Conservation (phyloP, 2,113 vertebrate species). For the Misgurnus mizolepis region DNA sequence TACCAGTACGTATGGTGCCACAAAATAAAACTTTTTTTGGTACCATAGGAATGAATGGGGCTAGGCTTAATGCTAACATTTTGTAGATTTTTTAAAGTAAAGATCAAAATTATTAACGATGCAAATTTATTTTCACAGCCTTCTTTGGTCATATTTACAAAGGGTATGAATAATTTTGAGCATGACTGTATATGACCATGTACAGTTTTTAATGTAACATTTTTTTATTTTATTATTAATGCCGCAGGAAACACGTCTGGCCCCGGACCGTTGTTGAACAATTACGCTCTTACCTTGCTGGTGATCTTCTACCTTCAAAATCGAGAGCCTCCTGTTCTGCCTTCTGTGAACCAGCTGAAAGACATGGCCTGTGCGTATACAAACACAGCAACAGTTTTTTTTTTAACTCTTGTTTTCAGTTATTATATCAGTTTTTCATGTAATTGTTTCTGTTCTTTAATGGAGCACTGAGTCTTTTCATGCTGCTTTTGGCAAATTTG, state of each 20-base stretch:
- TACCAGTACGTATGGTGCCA: too few species aligned
- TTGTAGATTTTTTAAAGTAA: too few species aligned
- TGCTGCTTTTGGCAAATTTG: too few species aligned
- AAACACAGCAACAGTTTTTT: background rate
- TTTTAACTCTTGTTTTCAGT: background rate
- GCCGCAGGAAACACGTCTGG: constrained; percentile 78
- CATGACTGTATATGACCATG: background rate
- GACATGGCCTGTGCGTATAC: constrained; percentile 78
- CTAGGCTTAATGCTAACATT: too few species aligned
- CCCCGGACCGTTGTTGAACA: constrained; percentile 85
- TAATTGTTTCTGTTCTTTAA: background rate
- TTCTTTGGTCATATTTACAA: too few species aligned
- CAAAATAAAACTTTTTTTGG: too few species aligned
- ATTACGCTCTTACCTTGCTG: constrained; percentile 89
- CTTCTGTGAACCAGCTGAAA: constrained; percentile 75
- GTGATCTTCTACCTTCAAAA: constrained; percentile 90
- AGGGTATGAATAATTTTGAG: too few species aligned
- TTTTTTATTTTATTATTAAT: background rate
- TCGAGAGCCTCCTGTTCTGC: constrained; percentile 81
- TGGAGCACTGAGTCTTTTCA: background rate
- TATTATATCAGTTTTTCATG: background rate
- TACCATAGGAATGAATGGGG: too few species aligned
- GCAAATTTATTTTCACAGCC: too few species aligned
- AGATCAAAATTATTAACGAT: too few species aligned
- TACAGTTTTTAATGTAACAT: background rate